Conservation (phyloP, 2,888 invertebrate genomes). For the Autographa pulchrina region DNA sequence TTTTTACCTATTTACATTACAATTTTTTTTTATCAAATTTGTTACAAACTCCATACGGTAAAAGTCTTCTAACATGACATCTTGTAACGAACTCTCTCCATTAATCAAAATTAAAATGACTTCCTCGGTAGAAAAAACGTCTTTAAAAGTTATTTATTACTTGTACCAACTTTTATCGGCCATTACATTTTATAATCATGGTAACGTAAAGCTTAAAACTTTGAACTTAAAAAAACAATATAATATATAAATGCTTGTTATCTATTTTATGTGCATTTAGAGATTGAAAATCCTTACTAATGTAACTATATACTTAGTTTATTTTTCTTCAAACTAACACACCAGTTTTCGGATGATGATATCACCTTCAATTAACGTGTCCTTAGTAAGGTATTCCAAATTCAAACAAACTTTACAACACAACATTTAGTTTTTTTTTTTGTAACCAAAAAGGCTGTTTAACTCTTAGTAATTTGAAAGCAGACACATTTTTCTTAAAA, state of each 20-base stretch:
- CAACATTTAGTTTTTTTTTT: neutral
- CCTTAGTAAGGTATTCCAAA: conserved; percentile 10
- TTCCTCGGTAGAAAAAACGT: neutral
- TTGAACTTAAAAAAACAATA: conserved; percentile 3
- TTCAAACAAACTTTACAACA: conserved; percentile 4
- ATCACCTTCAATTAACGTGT: conserved; percentile 13
- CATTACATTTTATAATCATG: conserved; percentile 12
- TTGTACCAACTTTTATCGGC: conserved; percentile 8
- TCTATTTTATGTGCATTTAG: neutral
- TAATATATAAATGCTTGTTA: neutral
- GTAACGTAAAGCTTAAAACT: conserved; percentile 11
- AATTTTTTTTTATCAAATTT: neutral
- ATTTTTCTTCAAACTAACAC: neutral
- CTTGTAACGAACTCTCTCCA: neutral
- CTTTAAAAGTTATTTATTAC: neutral
- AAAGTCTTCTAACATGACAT: neutral
- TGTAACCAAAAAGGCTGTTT: conserved; percentile 11
- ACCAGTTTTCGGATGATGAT: conserved; percentile 8
- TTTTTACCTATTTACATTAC: neutral
- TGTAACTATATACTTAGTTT: neutral
- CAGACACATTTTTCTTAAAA: conserved; percentile 16
- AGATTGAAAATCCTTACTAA: no score
- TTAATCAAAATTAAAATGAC: neutral
- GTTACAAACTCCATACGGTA: neutral
- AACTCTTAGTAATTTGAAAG: conserved; percentile 20